Base-by-base conservation (phyloP, 2,888 invertebrate genomes). In the Caenorhabditis auriculariae region DNA sequence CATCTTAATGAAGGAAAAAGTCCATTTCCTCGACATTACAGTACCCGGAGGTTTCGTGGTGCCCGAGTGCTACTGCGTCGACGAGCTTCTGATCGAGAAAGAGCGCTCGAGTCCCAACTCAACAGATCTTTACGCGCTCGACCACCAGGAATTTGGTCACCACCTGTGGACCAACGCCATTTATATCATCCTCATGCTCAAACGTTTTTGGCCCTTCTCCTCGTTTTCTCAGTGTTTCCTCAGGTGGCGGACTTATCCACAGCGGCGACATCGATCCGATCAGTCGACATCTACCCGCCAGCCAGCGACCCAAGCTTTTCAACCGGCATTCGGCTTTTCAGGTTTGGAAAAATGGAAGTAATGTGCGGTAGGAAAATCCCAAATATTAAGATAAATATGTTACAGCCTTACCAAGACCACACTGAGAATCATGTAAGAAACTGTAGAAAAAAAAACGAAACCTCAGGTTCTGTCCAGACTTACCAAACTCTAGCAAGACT, bases 241-340 rank as follows among this genome's bases (percentile, higher is more conserved):
- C 53, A 78, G 75, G 64, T 23, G 74, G 80, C 28, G 71, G 77
- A 15, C 54, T 81, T 28, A 70, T 82, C 19, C 76, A 93, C 82
- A 89, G 93, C 32, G 93, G 92, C 80, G 96, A 98, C 84, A 84
- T 98, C 62, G 98, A 98, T 84, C 93, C 94, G 0, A 91, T 96
- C 69, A 86, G 94, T 45, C 87, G 96, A 29, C 93, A 95, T 84
- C 85, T 96, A 74, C 95, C 96, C 0, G 94, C 94, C 0, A 93
- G 93, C 82, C 94, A 93, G 82, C 86, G 96, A 44, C 96, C 96
- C 0, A 86, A 91, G 41, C 37, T 88, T 89, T 91, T 90, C 48
- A 91, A 92, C 42, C 86, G 95, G 64, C 96, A 98, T 84, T 95
- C 95, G 0, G 93, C 94, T 24, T 98, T 98, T 85, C 95, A 96